These are phyloP conservation scores for Oryzias javanicus DNA, from an alignment of 2,113 vertebrate species.

Conservation along the genomic window DNA sequence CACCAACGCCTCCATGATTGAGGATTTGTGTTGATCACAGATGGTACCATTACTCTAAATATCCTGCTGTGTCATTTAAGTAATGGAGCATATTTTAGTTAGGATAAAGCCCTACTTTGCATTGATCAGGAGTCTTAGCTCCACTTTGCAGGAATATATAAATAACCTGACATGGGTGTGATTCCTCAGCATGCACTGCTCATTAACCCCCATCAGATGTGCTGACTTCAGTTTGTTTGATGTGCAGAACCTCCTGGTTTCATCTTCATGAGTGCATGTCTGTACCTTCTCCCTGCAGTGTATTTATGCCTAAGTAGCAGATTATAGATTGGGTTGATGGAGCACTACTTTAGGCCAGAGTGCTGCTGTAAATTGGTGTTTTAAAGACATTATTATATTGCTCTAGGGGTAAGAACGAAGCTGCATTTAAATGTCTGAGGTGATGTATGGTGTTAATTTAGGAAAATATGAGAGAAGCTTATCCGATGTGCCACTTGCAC, in stretches of 20 bases:
- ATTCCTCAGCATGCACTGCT: slow-evolving; percentile 28
- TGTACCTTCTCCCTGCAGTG: slow-evolving; percentile 26
- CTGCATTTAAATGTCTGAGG: slow-evolving; percentile 7
- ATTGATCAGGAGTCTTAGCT: slow-evolving; percentile 47
- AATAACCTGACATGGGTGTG: slow-evolving; percentile 36
- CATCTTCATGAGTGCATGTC: slow-evolving; percentile 53
- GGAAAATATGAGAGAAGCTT: slow-evolving; percentile 6
- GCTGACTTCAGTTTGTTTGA: slow-evolving; percentile 61
- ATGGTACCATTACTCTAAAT: slow-evolving; percentile 39
- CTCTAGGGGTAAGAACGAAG: neutral
- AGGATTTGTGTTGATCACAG: slow-evolving; percentile 35
- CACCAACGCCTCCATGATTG: slow-evolving; percentile 23
- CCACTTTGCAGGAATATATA: slow-evolving; percentile 41
- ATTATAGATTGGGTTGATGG: slow-evolving; percentile 49
- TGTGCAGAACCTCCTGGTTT: slow-evolving; percentile 37
- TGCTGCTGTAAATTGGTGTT: slow-evolving; percentile 27
- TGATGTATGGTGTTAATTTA: slow-evolving; percentile 19
- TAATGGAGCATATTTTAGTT: slow-evolving; percentile 59
- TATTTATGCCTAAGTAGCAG: slow-evolving; percentile 52
- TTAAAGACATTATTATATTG: slow-evolving; percentile 29
- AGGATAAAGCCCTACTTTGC: slow-evolving; percentile 48
- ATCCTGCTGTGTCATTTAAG: slow-evolving; percentile 45
- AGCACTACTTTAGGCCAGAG: slow-evolving; percentile 29
- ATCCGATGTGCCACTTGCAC: slow-evolving; percentile 12
- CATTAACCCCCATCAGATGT: slow-evolving; percentile 42